A percentile compares a stretch with the other conserved stretches of the same genome.
These are phyloP conservation scores for Lepidothrix coronata DNA, from an alignment of 2,113 vertebrate genomes.

Conservation along the genomic window DNA sequence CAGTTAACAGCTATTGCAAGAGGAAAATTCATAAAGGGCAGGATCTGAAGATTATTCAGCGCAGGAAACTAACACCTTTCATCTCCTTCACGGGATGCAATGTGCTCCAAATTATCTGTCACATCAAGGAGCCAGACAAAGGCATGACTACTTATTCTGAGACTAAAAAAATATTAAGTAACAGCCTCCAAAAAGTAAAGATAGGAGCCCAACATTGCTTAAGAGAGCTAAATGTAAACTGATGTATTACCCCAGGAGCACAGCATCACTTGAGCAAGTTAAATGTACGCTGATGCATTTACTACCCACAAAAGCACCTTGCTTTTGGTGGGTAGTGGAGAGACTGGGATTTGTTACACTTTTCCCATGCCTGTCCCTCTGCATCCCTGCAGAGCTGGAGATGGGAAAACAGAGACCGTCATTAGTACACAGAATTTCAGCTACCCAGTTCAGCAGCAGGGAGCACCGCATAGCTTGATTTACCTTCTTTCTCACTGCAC, in stretches of 20 bases:
- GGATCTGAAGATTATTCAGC: slow-evolving; percentile 4
- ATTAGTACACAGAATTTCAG: slow-evolving; percentile 7
- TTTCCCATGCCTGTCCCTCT: background rate
- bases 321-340: background rate
- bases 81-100: background rate
- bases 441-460: slow-evolving; percentile 16
- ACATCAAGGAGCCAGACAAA: slow-evolving; percentile 11
- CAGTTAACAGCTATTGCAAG: background rate
- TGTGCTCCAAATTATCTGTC: slow-evolving; percentile 6
- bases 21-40: background rate
- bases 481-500: slow-evolving; percentile 15
- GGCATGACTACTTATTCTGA: background rate
- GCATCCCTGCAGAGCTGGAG: background rate
- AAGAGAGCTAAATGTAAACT: background rate
- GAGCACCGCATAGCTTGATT: slow-evolving; percentile 24
- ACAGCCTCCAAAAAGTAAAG: background rate
- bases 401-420: background rate
- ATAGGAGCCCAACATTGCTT: background rate
- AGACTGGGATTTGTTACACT: background rate
- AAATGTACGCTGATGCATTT: background rate
- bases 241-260: background rate
- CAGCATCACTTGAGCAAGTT: background rate
- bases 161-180: background rate
- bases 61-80: slow-evolving; percentile 40
- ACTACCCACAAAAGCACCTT: background rate